Conservation (phyloP, 2,888 invertebrate genomes). For the Lottia scabra region DNA sequence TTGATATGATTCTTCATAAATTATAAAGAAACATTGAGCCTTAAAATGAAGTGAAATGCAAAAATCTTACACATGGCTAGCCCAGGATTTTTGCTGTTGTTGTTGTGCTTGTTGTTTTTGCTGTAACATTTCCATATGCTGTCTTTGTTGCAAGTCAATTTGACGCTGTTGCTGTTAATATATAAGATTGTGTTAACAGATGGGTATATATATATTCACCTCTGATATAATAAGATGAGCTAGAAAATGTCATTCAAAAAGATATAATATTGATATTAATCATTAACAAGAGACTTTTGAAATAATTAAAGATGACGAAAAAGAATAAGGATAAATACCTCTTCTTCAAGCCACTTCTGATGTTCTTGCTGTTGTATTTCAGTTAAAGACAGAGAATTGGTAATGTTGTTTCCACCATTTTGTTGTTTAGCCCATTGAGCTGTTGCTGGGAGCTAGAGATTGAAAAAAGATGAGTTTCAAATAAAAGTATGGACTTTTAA, state of each 20-base stretch:
- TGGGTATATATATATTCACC: too few relatives aligned
- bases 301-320: too few relatives aligned
- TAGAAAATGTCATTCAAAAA: too few relatives aligned
- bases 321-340: slow-evolving; percentile 26
- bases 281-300: too few relatives aligned
- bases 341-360: slow-evolving; percentile 70
- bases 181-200: too few relatives aligned
- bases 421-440: slow-evolving; percentile 62
- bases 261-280: too few relatives aligned
- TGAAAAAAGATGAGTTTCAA: too few relatives aligned
- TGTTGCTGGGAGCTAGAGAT: slow-evolving; percentile 56
- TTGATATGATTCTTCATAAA: too few relatives aligned
- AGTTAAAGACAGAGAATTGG: slow-evolving; percentile 68
- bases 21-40: too few relatives aligned
- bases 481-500: too few relatives aligned
- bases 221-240: too few relatives aligned
- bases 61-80: slow-evolving; percentile 49
- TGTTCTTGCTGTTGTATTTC: slow-evolving; percentile 75
- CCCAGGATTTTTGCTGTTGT: slow-evolving; percentile 68
- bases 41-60: too few relatives aligned
- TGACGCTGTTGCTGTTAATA: slow-evolving; percentile 43
- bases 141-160: slow-evolving; percentile 47
- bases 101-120: slow-evolving; percentile 65
- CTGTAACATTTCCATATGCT: slow-evolving; percentile 56
- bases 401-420: slow-evolving; percentile 9